A percentile compares a stretch with the other conserved stretches of the same genome.
phyloP scores from a whole-genome alignment of 2,113 vertebrate genomes.

The Chelonoidis abingdonii region DNA sequence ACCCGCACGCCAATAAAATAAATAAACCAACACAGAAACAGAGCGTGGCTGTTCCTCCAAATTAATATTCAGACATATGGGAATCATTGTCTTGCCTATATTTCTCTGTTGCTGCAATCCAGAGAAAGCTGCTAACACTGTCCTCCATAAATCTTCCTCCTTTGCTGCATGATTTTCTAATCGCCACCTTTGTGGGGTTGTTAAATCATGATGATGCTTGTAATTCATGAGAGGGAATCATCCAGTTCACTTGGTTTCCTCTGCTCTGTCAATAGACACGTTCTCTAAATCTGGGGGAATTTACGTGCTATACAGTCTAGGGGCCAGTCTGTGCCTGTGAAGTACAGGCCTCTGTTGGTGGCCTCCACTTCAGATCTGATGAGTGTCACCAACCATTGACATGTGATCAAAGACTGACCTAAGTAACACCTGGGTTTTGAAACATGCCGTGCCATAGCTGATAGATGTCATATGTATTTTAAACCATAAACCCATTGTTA shows the following conservation, averaged over 20 bases:
- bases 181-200: background rate
- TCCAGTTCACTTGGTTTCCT: background rate
- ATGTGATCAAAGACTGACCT: background rate
- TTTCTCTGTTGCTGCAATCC: background rate
- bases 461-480: background rate
- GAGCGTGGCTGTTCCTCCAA: background rate
- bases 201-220: background rate
- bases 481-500: background rate
- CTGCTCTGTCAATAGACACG: background rate
- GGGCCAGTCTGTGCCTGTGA: background rate
- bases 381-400: background rate
- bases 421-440: background rate
- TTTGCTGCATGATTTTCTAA: background rate
- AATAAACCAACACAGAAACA: background rate
- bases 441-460: background rate
- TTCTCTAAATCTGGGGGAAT: background rate
- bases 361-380: background rate
- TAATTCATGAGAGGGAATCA: background rate
- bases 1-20: background rate
- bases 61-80: conserved; percentile 5
- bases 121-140: background rate
- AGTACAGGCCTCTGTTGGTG: background rate
- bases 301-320: background rate
- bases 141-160: background rate
- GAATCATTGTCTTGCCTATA: background rate